Evolutionary conservation across 2,888 invertebrate species (phyloP).

Genomic region (Amphipyra berbera): DNA sequence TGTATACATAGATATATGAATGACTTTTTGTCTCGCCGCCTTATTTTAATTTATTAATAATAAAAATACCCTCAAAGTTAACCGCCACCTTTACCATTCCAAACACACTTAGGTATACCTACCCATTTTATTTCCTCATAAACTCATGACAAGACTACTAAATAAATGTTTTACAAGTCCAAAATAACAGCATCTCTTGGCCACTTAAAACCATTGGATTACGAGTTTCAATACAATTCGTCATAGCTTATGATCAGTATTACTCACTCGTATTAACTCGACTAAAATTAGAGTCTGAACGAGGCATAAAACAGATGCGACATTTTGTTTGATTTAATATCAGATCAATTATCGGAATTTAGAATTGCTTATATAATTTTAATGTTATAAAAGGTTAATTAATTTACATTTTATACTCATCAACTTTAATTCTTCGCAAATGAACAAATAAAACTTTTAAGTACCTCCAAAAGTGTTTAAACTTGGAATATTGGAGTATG

Average conservation of each 20-base stretch:
- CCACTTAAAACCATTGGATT: conserved; percentile 69
- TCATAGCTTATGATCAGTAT: conserved; percentile 78
- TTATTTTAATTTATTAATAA: neutral
- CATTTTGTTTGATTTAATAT: conserved; percentile 18
- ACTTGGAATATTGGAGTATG: no score
- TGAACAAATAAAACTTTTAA: no score
- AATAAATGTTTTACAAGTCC: conserved; percentile 27
- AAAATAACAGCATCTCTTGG: conserved; percentile 51
- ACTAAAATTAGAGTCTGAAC: conserved; percentile 68
- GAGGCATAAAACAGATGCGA: conserved; percentile 43
- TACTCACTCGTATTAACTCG: conserved; percentile 76
- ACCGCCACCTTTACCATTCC: neutral
- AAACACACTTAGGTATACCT: conserved; percentile 4
- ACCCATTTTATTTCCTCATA: conserved; percentile 11
- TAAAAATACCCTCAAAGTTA: neutral
- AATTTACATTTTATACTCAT: no score
- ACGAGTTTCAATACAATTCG: conserved; percentile 76
- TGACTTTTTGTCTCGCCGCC: no score
- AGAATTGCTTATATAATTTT: neutral
- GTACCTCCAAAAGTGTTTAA: no score
- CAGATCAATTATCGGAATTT: neutral
- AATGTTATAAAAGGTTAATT: no score
- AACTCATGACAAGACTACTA: conserved; percentile 43
- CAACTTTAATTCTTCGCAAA: no score
- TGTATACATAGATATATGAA: no score